phyloP scores from a whole-genome alignment of 2,888 invertebrate species.

The Dasypogon diadema region DNA sequence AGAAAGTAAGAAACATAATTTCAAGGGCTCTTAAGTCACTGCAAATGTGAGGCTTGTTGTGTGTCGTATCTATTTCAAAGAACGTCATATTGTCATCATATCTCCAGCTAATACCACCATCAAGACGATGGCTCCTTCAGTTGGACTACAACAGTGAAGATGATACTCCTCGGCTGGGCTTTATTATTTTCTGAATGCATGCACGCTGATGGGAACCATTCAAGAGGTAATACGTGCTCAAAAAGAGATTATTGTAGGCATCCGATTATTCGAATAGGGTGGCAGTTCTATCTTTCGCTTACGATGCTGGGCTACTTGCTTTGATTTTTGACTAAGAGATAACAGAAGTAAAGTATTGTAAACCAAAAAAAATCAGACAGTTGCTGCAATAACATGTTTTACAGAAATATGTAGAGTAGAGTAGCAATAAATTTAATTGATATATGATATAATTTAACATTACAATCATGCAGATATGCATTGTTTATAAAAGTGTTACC shows the following conservation, averaged over 20 bases:
- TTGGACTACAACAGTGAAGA: slow-evolving; percentile 34
- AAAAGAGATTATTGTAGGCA: slow-evolving; percentile 54
- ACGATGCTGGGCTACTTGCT: neutral
- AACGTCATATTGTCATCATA: slow-evolving; percentile 56
- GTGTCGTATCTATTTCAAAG: slow-evolving; percentile 54
- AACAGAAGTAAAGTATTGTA: too few species aligned
- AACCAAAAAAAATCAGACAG: too few species aligned
- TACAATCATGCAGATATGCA: too few species aligned
- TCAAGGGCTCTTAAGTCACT: slow-evolving; percentile 29
- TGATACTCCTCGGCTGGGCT: slow-evolving; percentile 29
- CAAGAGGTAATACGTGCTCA: slow-evolving; percentile 56
- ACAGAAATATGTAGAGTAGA: too few species aligned
- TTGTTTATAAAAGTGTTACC: too few species aligned
- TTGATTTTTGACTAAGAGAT: too few species aligned
- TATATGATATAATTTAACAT: too few species aligned
- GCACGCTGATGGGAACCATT: slow-evolving; percentile 47
- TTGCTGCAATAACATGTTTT: too few species aligned
- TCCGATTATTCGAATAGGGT: slow-evolving; percentile 53
- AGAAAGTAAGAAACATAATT: slow-evolving; percentile 47
- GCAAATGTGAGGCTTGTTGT: slow-evolving; percentile 46
- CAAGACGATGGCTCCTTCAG: slow-evolving; percentile 52
- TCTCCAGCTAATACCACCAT: slow-evolving; percentile 51
- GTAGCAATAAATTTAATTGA: too few species aligned
- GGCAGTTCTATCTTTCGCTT: neutral
- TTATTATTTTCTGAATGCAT: slow-evolving; percentile 54